phyloP scores from a whole-genome alignment of 2,113 vertebrate species.

The Oryzias melastigma region DNA sequence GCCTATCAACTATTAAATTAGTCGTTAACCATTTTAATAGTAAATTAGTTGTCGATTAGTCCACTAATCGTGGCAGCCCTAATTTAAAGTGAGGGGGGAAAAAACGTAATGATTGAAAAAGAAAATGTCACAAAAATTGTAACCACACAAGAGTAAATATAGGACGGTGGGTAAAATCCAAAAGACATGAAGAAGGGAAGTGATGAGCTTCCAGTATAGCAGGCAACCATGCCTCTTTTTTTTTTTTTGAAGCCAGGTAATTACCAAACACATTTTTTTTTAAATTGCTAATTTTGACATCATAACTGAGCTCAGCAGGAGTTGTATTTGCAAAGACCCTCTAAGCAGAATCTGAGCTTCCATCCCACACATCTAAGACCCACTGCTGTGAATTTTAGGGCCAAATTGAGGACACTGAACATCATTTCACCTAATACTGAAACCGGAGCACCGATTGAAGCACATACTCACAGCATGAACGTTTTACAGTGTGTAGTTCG shows the following conservation, averaged over 20 bases:
- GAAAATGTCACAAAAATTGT: constrained; percentile 13
- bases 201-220: constrained; percentile 36
- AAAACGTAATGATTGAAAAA: constrained; percentile 16
- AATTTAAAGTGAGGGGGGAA: constrained; percentile 21
- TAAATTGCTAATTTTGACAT: constrained; percentile 13
- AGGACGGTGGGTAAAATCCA: background rate
- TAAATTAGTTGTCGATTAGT: too few relatives aligned
- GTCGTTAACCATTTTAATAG: too few relatives aligned
- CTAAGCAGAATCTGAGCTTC: constrained; percentile 14
- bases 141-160: background rate
- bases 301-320: constrained; percentile 38
- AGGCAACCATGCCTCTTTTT: constrained; percentile 32
- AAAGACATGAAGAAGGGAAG: background rate
- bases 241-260: constrained; percentile 16
- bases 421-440: too few relatives aligned
- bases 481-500: too few relatives aligned
- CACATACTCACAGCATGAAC: too few relatives aligned
- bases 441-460: too few relatives aligned
- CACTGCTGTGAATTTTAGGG: background rate
- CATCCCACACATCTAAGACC: constrained; percentile 1
- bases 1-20: too few relatives aligned
- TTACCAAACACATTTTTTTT: constrained; percentile 17
- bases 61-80: background rate
- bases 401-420: too few relatives aligned
- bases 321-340: background rate